Percentiles rank a stretch among this genome's conserved stretches.
Evolutionary conservation across 2,888 invertebrate species (phyloP).

Genomic region (Microplitis manilae): DNA sequence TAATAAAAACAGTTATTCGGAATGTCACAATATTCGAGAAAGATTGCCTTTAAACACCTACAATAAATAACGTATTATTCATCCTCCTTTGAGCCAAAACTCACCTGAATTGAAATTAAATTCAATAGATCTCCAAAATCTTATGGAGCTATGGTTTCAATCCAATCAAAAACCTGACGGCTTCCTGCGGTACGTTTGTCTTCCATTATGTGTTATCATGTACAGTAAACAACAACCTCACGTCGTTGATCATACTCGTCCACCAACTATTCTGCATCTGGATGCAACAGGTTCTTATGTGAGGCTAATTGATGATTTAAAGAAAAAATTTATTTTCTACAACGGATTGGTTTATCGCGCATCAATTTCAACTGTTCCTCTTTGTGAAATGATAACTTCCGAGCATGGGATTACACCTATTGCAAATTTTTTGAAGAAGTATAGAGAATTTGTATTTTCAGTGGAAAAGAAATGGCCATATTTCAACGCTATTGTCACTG

Average conservation of each 20-base stretch:
- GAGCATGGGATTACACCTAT: neutral
- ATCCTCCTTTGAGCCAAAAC: neutral
- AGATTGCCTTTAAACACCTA: neutral
- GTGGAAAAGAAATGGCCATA: conserved; percentile 13
- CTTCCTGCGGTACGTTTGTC: neutral
- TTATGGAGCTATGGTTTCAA: neutral
- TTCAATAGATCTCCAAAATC: neutral
- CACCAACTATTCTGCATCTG: neutral
- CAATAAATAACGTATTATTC: neutral
- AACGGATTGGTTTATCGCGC: neutral
- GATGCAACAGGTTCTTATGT: neutral
- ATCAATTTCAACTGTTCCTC: neutral
- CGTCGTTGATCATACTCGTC: neutral
- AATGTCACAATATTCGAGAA: neutral
- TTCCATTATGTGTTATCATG: neutral
- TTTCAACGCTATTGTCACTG: neutral
- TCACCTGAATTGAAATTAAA: neutral
- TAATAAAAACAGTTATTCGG: neutral
- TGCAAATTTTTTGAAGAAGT: neutral
- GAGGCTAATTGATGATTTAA: neutral
- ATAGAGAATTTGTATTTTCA: neutral
- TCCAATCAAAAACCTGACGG: neutral
- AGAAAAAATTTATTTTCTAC: neutral
- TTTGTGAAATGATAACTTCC: neutral
- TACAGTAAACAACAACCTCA: neutral